Base-by-base conservation (phyloP, 2,797 vertebrate genomes). In the Periparus ater region DNA sequence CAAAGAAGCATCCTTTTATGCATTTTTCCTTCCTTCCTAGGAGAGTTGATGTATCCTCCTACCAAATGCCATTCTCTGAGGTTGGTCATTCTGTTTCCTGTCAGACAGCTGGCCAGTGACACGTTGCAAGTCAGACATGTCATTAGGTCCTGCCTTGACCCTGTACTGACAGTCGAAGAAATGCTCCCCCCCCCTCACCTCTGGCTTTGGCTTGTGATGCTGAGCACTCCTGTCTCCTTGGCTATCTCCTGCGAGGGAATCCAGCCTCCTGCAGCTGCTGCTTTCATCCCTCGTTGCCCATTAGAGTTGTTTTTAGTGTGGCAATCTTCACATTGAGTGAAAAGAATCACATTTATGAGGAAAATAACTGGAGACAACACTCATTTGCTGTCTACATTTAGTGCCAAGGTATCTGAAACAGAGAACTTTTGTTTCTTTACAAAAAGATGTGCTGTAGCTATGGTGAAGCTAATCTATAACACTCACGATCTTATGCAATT, bases 391-490 rank as follows among this genome's bases (percentile, higher is more conserved):
- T 53, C 66, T 58, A 19, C 20, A 66, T 82, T 91, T 89, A 74
- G 79, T 88, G 60, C 57, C 40, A 78, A 89, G 65, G 91, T 93
- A n/a, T 87, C 80, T 58, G 89, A 92, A 90, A 95, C 45, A 81
- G 40, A 63, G 76, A 76, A 87, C 78, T 97, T 94, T 77, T 91
- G 91, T 96, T 95, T 93, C 60, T 79, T 60, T 73, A 86, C 73
- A 83, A 83, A 91, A 91, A 95, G 94, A 97, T 96, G 97, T 97
- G 97, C 96, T 95, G 97, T 97, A 97, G 94, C 97, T 97, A 97
- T 96, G 97, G 97, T 95, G 95, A 97, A 92, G 89, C 91, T 91
- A 96, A 98, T 98, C 96, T 97, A 89, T 92, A 96, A 94, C 87
- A 85, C 82, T 97, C 38, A 32, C 16, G 58, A 96, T 93, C 88